Conservation (phyloP, 2,888 invertebrate species). For the Megastigmus dorsalis region DNA sequence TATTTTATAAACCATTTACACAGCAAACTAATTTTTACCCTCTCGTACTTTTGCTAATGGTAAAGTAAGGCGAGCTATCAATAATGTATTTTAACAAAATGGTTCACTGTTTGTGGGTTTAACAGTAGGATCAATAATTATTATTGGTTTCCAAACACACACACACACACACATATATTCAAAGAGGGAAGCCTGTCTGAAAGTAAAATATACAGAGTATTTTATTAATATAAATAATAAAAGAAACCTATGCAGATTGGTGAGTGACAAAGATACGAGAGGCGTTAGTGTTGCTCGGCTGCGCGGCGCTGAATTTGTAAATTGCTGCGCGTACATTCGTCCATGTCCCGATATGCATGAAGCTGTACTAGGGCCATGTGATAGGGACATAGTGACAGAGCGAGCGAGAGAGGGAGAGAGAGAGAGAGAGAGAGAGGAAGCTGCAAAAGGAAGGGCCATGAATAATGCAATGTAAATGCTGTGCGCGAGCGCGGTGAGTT, state of each 20-base stretch:
- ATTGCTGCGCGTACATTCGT: neutral
- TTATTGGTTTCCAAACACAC: too few relatives aligned
- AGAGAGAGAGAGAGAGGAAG: neutral
- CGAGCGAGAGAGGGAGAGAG: neutral
- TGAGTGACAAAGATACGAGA: neutral
- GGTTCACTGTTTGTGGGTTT: too few relatives aligned
- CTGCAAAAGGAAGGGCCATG: conserved; percentile 5
- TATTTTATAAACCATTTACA: too few relatives aligned
- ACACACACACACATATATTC: too few relatives aligned
- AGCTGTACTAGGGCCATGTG: neutral
- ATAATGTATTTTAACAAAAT: too few relatives aligned
- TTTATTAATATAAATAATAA: too few relatives aligned
- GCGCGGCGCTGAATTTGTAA: neutral
- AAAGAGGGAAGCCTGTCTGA: too few relatives aligned
- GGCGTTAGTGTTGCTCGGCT: neutral
- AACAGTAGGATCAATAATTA: too few relatives aligned
- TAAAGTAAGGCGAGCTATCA: too few relatives aligned
- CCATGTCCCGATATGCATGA: conserved; percentile 11
- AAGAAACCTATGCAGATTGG: conserved; percentile 4
- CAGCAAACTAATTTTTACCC: too few relatives aligned
- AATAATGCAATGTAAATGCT: conserved; percentile 15
- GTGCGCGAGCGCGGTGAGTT: neutral
- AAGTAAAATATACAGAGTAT: neutral
- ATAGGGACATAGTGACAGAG: neutral
- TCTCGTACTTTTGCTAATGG: too few relatives aligned